Evolutionary conservation across 2,888 invertebrate species (phyloP).

Genomic region (Dasypogon diadema): DNA sequence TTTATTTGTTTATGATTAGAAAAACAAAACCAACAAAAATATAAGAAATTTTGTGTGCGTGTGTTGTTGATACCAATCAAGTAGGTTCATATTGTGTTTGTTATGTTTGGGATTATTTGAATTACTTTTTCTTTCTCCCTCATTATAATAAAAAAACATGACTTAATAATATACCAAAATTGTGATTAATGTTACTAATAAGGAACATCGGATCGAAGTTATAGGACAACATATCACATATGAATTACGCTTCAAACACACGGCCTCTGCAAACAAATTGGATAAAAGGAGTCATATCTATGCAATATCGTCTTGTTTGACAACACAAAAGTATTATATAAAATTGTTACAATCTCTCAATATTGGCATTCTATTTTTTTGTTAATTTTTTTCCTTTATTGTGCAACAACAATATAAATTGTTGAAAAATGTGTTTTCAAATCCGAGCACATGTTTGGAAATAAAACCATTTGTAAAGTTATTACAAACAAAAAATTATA

Average conservation of each 20-base stretch:
- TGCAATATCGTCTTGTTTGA: slow-evolving; percentile 50
- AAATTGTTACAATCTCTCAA: background rate
- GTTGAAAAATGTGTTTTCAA: background rate
- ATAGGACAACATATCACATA: slow-evolving; percentile 33
- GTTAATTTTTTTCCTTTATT: background rate
- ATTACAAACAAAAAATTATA: slow-evolving; percentile 55
- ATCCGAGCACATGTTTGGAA: too few relatives aligned
- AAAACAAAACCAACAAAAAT: too few relatives aligned
- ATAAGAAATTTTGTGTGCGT: slow-evolving; percentile 49
- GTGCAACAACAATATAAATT: background rate
- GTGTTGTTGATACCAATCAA: slow-evolving; percentile 10
- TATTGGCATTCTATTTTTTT: background rate
- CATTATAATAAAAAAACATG: slow-evolving; percentile 3
- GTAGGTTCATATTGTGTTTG: slow-evolving; percentile 10
- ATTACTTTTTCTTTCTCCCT: slow-evolving; percentile 27
- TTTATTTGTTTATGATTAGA: too few relatives aligned
- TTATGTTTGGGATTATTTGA: background rate
- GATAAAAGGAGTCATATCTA: slow-evolving; percentile 16
- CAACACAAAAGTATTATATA: background rate
- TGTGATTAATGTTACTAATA: slow-evolving; percentile 43
- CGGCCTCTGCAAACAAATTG: slow-evolving; percentile 18
- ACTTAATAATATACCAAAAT: slow-evolving; percentile 29
- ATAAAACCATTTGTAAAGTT: too few relatives aligned
- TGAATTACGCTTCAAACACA: slow-evolving; percentile 28
- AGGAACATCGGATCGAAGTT: slow-evolving; percentile 23